Evolutionary conservation across 2,797 vertebrate species (phyloP).

Genomic region (Darevskia mixta): DNA sequence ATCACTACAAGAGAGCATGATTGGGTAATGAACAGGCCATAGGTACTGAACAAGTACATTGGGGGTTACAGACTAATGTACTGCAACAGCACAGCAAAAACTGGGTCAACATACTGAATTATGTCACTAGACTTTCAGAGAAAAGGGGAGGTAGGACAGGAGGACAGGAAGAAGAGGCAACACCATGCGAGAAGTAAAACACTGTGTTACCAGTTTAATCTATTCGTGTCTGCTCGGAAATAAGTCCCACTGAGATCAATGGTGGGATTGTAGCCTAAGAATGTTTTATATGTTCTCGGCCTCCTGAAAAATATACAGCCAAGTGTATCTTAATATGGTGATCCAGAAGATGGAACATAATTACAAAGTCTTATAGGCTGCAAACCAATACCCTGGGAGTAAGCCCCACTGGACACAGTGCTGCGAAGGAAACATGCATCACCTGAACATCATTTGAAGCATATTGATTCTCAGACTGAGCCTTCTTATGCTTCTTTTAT

Average conservation of each 20-base stretch:
- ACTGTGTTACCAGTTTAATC: neutral
- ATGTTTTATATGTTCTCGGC: constrained; percentile 18
- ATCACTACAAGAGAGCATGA: constrained; percentile 38
- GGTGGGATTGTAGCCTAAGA: neutral
- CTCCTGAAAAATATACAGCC: constrained; percentile 37
- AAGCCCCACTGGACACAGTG: neutral
- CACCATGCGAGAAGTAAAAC: neutral
- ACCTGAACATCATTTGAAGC: neutral
- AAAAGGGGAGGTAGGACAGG: constrained; percentile 21
- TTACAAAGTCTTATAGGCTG: constrained; percentile 1
- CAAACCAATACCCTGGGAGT: neutral
- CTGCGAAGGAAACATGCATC: neutral
- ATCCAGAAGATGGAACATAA: constrained; percentile 34
- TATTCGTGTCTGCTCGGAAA: neutral
- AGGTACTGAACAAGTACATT: constrained; percentile 53
- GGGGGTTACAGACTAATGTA: constrained; percentile 34
- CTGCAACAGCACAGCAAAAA: neutral
- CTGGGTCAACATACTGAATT: constrained; percentile 34
- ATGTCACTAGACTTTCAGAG: constrained; percentile 7
- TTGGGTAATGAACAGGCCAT: constrained; percentile 45
- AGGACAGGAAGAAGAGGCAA: neutral
- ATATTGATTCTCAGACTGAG: constrained; percentile 37
- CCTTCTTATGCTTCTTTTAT: constrained; percentile 18
- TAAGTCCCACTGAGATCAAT: neutral
- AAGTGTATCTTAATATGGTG: constrained; percentile 22